Conservation (phyloP, 2,888 invertebrate genomes). For the Camponotus fellah region DNA sequence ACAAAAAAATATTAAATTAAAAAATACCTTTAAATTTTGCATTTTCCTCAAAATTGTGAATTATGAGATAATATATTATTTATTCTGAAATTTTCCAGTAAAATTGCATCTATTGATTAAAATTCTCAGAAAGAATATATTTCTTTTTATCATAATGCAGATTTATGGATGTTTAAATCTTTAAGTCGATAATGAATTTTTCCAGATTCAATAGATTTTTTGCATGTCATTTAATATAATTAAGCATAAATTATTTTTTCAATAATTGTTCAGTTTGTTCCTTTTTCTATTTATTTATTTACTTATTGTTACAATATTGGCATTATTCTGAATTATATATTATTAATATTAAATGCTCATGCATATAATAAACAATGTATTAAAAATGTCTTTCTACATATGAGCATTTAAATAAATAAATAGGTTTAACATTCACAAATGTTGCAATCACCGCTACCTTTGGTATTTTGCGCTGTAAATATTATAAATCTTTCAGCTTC, state of each 20-base stretch:
- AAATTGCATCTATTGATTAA: not conserved
- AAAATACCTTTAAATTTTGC: not conserved
- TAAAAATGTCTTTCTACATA: not conserved
- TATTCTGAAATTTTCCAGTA: not conserved
- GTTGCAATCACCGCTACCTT: constrained; percentile 1
- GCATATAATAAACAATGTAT: too few relatives aligned
- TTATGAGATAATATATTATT: not conserved
- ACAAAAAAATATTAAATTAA: not conserved
- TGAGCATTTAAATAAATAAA: not conserved
- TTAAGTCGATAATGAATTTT: not conserved
- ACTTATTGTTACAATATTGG: not conserved
- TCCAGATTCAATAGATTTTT: not conserved
- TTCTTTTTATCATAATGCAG: not conserved
- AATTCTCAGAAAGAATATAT: not conserved
- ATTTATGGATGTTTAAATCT: not conserved
- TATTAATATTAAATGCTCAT: not conserved
- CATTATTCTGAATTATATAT: not conserved
- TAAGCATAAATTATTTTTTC: not conserved
- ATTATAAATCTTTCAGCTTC: constrained; percentile 13
- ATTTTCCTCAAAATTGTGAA: not conserved
- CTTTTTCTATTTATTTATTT: not conserved
- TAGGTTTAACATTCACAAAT: not conserved
- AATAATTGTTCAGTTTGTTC: not conserved
- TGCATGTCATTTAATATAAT: not conserved
- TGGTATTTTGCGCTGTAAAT: constrained; percentile 32